Base-by-base conservation (phyloP, 2,113 vertebrate genomes). In the Picathartes gymnocephalus region DNA sequence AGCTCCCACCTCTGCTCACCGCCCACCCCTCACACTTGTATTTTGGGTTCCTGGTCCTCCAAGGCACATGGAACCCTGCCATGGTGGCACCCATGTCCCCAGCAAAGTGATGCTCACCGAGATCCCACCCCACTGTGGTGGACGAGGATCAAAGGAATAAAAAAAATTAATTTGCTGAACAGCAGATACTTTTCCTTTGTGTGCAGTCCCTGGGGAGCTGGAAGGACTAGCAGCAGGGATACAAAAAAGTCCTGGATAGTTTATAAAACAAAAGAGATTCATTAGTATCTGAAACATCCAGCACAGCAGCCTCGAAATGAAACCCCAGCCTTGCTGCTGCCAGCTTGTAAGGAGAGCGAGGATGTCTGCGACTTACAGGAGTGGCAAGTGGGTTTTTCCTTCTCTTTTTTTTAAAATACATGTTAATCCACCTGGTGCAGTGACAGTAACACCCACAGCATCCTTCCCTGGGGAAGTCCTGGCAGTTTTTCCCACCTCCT, bases 31-130 rank as follows among this genome's bases (percentile, higher is more conserved):
- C 23, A 3, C 60, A 3, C 4, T 25, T 21, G 9, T 22, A 2
- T 24, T 72, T 62, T 28, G 77, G 13, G n/a, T 39, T 4, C 40
- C 39, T 4, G 4, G 16, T 8, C 30, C 33, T 65, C 0, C 0
- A 1, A 0, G 6, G 58, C 11, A 12, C 19, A 0, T 2, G 54
- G 68, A 40, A 51, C 45, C 1, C 2, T 39, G 45, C 33, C 40
- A 4, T 2, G 33, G 31, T 56, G 66, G 19, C 44, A 57, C 35
- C 20, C 1, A 0, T 28, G 61, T 87, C 85, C 56, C 68, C 78
- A 54, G 62, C 0, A 2, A 60, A 48, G 69, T 51, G 86, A 53
- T 4, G 3, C 33, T 19, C 33, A 6, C 21, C 0, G 11, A 81
- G 57, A 17, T 58, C 71, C 45, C 74, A 80, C 22, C 58, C 23